phyloP scores from a whole-genome alignment of 2,797 vertebrate species.

The Merluccius polli region DNA sequence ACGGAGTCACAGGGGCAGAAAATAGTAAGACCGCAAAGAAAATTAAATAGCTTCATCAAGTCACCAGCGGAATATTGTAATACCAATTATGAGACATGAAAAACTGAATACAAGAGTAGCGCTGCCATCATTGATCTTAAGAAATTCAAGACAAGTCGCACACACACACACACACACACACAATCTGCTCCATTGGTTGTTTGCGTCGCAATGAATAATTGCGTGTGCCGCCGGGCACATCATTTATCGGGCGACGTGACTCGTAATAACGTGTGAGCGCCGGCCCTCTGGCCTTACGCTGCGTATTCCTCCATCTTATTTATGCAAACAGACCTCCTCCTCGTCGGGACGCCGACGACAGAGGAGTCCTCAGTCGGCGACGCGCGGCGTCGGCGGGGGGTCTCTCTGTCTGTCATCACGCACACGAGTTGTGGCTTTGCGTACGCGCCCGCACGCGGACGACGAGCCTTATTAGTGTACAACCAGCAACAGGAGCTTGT shows the following conservation, averaged over 20 bases:
- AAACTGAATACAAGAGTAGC: conserved; percentile 4
- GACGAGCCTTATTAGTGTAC: not conserved
- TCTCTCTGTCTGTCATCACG: not conserved
- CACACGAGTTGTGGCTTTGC: not conserved
- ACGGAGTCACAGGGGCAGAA: not conserved
- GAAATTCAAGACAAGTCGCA: not conserved
- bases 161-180: not conserved
- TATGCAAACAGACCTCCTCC: not conserved
- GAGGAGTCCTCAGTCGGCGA: not conserved
- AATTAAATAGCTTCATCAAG: not conserved
- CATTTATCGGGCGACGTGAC: not conserved
- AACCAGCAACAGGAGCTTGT: not conserved
- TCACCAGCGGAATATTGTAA: not conserved
- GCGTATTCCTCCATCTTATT: not conserved
- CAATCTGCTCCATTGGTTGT: not conserved
- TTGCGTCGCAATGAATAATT: not conserved
- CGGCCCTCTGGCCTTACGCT: not conserved
- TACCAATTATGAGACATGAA: not conserved
- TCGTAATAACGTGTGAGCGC: not conserved
- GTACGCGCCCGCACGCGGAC: not conserved
- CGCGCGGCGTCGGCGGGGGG: not conserved
- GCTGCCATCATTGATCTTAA: not conserved
- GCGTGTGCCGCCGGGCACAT: not conserved
- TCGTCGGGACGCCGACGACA: conserved; percentile 26
- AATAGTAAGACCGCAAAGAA: not conserved